Evolutionary conservation across 2,113 vertebrate genomes (phyloP).

Genomic region (Perccottus glenii): DNA sequence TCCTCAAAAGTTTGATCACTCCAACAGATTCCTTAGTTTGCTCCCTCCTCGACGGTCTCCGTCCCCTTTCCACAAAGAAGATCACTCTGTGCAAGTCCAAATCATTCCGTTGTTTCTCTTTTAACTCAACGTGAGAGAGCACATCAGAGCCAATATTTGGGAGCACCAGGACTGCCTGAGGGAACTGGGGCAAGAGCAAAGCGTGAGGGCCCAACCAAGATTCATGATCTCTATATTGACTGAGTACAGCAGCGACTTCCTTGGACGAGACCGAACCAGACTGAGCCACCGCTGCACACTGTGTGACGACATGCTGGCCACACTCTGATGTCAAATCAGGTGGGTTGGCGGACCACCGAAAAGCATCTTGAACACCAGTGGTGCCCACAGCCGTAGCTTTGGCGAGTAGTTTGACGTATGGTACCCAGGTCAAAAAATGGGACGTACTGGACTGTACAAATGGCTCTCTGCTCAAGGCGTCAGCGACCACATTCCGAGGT

Average conservation of each 20-base stretch:
- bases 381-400: too few relatives aligned
- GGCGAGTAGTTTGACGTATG: not conserved
- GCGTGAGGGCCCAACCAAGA: not conserved
- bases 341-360: too few relatives aligned
- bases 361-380: too few relatives aligned
- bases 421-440: not conserved
- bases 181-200: not conserved
- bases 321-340: too few relatives aligned
- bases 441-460: conserved; percentile 13
- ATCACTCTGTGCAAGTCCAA: not conserved
- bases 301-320: not conserved
- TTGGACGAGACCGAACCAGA: not conserved
- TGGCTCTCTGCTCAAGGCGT: conserved; percentile 8
- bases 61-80: not conserved
- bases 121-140: not conserved
- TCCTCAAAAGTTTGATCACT: not conserved
- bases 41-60: conserved; percentile 16
- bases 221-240: not conserved
- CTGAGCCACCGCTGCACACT: not conserved
- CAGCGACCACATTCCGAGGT: conserved; percentile 4
- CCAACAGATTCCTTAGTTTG: not conserved
- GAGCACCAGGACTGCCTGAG: not conserved
- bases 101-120: not conserved
- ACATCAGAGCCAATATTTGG: not conserved
- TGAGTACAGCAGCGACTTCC: not conserved